phyloP scores from a whole-genome alignment of 2,797 vertebrate species.

The Eulemur rubriventer region DNA sequence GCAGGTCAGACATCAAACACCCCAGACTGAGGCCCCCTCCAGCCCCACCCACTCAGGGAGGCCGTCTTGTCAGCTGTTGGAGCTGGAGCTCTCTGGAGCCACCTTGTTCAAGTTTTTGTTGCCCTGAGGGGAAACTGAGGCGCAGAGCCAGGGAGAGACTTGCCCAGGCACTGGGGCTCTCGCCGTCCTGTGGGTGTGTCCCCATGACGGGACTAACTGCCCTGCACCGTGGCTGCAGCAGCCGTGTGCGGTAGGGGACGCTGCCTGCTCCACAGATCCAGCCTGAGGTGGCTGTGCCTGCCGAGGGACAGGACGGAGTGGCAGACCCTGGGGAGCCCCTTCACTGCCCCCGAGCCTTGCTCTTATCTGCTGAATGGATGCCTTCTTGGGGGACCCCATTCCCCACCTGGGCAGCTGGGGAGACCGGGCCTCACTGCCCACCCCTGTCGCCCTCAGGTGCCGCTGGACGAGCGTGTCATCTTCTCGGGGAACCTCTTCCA shows the following conservation, averaged over 20 bases:
- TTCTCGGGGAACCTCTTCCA: conserved; percentile 96
- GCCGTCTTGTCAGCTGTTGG: background rate
- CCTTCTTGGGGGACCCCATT: background rate
- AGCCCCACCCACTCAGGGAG: too few relatives aligned
- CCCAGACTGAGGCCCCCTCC: background rate
- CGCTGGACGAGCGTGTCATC: conserved; percentile 91
- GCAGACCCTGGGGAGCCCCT: background rate
- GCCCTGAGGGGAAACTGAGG: background rate
- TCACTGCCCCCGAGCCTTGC: background rate
- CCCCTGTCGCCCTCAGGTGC: conserved; percentile 84
- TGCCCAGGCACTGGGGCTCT: background rate
- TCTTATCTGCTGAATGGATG: background rate
- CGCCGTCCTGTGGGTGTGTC: fast-evolving
- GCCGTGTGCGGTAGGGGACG: background rate
- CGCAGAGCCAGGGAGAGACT: background rate
- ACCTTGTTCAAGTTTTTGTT: background rate
- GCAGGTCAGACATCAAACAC: background rate
- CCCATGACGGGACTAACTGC: fast-evolving
- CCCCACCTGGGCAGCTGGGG: fast-evolving
- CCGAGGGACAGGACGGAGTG: background rate
- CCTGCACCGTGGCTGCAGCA: fast-evolving
- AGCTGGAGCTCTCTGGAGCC: background rate
- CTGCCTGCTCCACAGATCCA: background rate
- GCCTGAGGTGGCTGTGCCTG: background rate
- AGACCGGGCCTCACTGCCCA: fast-evolving